Base-by-base conservation (phyloP, 2,888 invertebrate genomes). In the Ptychoptera albimana region DNA sequence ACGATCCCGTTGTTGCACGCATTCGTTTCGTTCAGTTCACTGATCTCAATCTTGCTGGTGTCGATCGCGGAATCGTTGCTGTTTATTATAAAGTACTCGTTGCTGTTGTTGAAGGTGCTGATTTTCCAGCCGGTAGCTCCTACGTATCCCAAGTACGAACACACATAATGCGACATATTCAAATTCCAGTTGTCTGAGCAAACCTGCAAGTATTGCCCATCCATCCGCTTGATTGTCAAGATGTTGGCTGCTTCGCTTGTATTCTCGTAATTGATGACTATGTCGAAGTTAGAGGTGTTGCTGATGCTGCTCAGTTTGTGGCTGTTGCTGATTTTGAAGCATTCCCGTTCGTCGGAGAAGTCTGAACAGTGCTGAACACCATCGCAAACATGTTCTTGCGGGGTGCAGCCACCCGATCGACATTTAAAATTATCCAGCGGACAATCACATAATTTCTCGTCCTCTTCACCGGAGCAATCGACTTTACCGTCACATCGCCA, bases 291-390 rank as follows among this genome's bases (percentile, higher is more conserved):
- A 54, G 49, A 58, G 54, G 34, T 52, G 55, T 14, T 37, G 14
- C 32, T 37, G 8, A 30, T 23, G 23, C 23, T 23, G 23, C 23
- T 23, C 23, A 23, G 23, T 23, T 23, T 23, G 23, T 23, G 23
- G 7, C 23, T 48, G 16, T 47, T 53, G 14, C 48, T 48, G 23
- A 55, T 47, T 39, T 53, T 50, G 11, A 68, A 51, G 51, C 77
- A 78, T 42, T 68, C 61, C 72, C 74, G 75, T 59, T 78, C 77
- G 53, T 78, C 78, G 2, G 75, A 76, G 46, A 63, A 62, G 55
- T 77, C 78, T 0, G 72, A 66, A 52, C 78, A 78, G 50, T 78
- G 69, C 29, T 68, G 64, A 15, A 69, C 59, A 2, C 76, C 76
- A 54, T 78, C 74, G 54, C 78, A 78, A 3, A 71, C 57, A 49